Evolutionary conservation across 2,888 invertebrate species (phyloP), one percentile per base, ranked within the genome.

Genomic region (Itoplectis maculator): DNA sequence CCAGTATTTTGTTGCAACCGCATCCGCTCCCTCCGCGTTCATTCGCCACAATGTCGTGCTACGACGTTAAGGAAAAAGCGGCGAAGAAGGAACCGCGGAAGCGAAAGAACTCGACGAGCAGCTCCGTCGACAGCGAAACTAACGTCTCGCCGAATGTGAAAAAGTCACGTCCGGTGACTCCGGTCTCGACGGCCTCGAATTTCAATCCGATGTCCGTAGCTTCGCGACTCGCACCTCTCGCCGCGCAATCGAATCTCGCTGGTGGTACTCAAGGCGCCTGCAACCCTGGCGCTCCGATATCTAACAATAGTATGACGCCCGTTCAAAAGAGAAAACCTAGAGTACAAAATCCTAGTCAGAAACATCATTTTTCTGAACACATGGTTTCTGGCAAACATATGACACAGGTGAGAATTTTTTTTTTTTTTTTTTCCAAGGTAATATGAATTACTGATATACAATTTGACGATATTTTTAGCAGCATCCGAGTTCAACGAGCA

Each of bases 21-120:
- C 95, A 94, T 91, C 95, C 95, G 0, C 93, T 95, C 0, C 94
- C 94, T 54, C 86, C 94, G 40, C 89, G 94, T 75, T 91, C 91
- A 0, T 82, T 86, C 29, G 79, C 88, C 82, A n/a, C 88, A 82
- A 13, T 88, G 29, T 68, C 87, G 9, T 87, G 81, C 72, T 86
- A 85, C 47, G 86, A 87, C 9, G 85, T 87, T 8, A 88, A 83
- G 37, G 23, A 56, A 59, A 89, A 75, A 77, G 59, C 40, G 0
- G 76, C 56, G 45, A 93, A 93, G 79, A 88, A 88, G 13, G 93
- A 93, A 84, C 78, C 82, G 0, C 84, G 94, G 29, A 94, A 93
- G 90, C 93, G 93, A 87, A 94, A 93, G 89, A 95, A 91, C 90
- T 95, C 94, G 35, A 94, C 92, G 75, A 93, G 92, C 69, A 94